Base-by-base conservation (phyloP, 2,797 vertebrate species). In the Spinibarbus caldwelli region DNA sequence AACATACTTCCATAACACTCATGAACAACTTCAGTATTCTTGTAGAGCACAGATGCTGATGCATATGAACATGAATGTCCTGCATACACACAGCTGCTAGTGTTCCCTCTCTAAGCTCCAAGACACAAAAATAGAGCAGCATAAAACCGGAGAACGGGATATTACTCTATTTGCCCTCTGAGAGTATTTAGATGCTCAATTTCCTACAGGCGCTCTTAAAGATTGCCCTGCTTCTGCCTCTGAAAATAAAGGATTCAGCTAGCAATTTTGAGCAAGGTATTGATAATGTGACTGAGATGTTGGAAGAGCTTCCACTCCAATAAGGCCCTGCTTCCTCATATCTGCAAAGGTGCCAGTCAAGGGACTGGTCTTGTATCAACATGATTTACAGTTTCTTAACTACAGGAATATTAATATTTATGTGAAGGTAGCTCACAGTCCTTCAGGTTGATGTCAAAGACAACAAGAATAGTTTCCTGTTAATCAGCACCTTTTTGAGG, bases 101-200 rank as follows among this genome's bases (percentile, higher is more conserved):
- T 38, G 78, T 70, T 29, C 21, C 45, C 66, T 81, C 12, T 38
- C 23, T 70, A 54, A 34, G 29, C 41, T 49, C 10, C 9, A 17
- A 38, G 26, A 52, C 9, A 54, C 29, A 81, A 17, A 81, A 81
- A 52, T 70, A 81, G 66, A 81, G 47, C 62, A 47, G 29, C 15
- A 75, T 45, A 73, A 75, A 23, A 36, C 38, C 9, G 12, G 47
- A 2, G 36, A 71, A 41, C 0, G 34, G 21, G 49, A 52, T 76
- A 67, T 75, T 76, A 82, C 23, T 59, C 54, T 73, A 38, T 62
- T 66, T 73, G 80, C 41, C 41, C 54, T 77, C 57, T 29, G 57
- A 49, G 31, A 67, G 17, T 4, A 29, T 82, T 54, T 57, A 82
- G 52, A 82, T 31, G 67, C 67, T 71, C 31, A 70, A 67, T 52